phyloP scores from a whole-genome alignment of 2,888 invertebrate genomes.

The Diarsia dahlii region DNA sequence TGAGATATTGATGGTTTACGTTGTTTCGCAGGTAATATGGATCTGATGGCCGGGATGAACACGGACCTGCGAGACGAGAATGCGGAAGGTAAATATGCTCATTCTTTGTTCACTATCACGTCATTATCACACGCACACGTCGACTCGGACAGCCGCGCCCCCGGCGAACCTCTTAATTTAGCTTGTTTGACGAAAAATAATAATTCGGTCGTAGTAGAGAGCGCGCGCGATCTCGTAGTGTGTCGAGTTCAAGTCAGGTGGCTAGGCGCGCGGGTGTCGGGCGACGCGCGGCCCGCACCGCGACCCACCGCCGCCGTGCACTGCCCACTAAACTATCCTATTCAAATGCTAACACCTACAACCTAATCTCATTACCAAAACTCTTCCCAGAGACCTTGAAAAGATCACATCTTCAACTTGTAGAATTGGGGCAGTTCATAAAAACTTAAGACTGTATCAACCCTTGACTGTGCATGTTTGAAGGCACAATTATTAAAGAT shows the following conservation, averaged over 20 bases:
- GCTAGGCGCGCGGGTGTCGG: slow-evolving; percentile 90
- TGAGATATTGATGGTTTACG: slow-evolving; percentile 30
- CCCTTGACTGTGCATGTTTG: slow-evolving; percentile 1
- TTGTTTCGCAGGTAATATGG: slow-evolving; percentile 84
- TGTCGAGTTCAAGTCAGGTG: slow-evolving; percentile 73
- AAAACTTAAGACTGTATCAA: background rate
- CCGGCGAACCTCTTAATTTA: slow-evolving; percentile 85
- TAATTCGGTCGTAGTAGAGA: slow-evolving; percentile 77
- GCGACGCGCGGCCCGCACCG: slow-evolving; percentile 75
- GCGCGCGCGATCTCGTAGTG: slow-evolving; percentile 80
- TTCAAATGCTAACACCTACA: slow-evolving; percentile 68
- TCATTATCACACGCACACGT: slow-evolving; percentile 89
- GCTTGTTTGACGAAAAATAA: slow-evolving; percentile 61
- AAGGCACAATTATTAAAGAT: slow-evolving; percentile 15
- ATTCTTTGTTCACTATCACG: slow-evolving; percentile 78
- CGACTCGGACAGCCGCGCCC: slow-evolving; percentile 91
- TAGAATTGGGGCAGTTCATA: slow-evolving; percentile 10
- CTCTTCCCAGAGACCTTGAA: slow-evolving; percentile 1
- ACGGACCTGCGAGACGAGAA: slow-evolving; percentile 87
- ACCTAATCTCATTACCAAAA: slow-evolving; percentile 14
- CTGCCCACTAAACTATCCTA: slow-evolving; percentile 41
- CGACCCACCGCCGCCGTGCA: slow-evolving; percentile 63
- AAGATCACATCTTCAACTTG: slow-evolving; percentile 3
- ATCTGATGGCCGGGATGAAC: slow-evolving; percentile 86
- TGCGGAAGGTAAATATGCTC: slow-evolving; percentile 85